Evolutionary conservation across 2,888 invertebrate species (phyloP).

Genomic region (Sinhomidia bicolor): DNA sequence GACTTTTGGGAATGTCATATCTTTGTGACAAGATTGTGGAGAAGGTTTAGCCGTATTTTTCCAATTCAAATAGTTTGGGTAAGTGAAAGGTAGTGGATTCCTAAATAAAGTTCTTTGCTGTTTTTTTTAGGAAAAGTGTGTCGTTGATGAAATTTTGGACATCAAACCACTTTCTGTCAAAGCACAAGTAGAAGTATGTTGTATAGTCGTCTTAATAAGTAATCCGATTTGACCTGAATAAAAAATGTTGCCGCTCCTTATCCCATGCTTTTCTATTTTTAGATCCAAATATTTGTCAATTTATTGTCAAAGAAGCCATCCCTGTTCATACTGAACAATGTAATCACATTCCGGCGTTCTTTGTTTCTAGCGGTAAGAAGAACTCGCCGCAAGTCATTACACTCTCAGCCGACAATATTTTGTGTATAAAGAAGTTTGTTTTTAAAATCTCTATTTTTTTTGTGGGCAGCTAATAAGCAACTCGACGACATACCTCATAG

Average conservation of each 20-base stretch:
- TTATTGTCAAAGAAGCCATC: slow-evolving; percentile 23
- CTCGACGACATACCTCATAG: slow-evolving; percentile 59
- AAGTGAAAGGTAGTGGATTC: too few relatives aligned
- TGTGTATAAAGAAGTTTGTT: too few relatives aligned
- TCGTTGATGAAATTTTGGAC: slow-evolving; percentile 25
- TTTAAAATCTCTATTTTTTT: too few relatives aligned
- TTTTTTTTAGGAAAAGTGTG: slow-evolving; percentile 30
- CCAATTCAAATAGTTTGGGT: too few relatives aligned
- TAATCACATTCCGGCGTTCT: slow-evolving; percentile 19
- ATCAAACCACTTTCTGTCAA: slow-evolving; percentile 7
- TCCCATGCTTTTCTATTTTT: background rate
- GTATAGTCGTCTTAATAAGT: background rate
- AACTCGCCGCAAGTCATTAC: background rate
- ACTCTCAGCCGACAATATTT: too few relatives aligned
- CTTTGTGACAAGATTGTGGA: slow-evolving; percentile 24
- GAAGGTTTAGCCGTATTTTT: background rate
- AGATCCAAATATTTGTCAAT: slow-evolving; percentile 52
- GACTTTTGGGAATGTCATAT: background rate
- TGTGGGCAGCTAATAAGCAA: slow-evolving; percentile 58
- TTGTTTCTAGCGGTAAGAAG: slow-evolving; percentile 53
- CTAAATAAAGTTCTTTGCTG: background rate
- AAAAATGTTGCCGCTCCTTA: too few relatives aligned
- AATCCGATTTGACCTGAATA: too few relatives aligned
- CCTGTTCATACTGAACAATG: slow-evolving; percentile 5
- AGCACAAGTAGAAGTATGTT: slow-evolving; percentile 57